Evolutionary conservation across 2,888 invertebrate species (phyloP), one percentile per base, ranked within the genome.

Genomic region (Acronicta alni): DNA sequence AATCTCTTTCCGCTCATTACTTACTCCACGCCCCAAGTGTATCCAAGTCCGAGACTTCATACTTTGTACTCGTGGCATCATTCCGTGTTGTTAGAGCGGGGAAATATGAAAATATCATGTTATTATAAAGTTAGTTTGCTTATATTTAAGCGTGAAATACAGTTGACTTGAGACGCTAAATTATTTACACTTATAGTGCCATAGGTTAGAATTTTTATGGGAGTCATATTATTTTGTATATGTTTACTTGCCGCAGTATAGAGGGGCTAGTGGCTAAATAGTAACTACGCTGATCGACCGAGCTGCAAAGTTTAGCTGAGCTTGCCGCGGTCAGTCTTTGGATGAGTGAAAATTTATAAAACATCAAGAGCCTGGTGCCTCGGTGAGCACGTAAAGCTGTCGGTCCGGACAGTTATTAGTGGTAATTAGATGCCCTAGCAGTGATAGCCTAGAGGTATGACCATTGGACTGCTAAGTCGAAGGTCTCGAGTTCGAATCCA

Each of bases 101-200:
- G 82, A 85, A 87, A 87, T 89, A 89, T 87, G 85, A 90, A 89
- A 89, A 89, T 88, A 89, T 85, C 84, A 85, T 85, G 85, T 85
- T 89, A 85, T 75, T 84, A 80, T 83, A 79, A 84, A 87, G 78
- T 87, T 83, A 83, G 80, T 81, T 82, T 72, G 79, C 76, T 74
- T 76, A 77, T 72, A 78, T 80, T 74, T 72, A 79, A 80, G 75
- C 67, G 73, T 81, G 77, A 82, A 81, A 82, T 82, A 78, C 61
- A 62, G 69, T 65, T 64, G 57, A 66, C 60, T 66, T 57, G 68
- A 72, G 67, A 52, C 65, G 45, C 46, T 53, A 58, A 56, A 58
- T 57, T 52, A 71, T 70, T 60, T 66, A 44, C 12, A 43, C 42
- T 43, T 54, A 65, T 59, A 42, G 15, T 18, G 4, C 0, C 9